These are phyloP conservation scores for Drosophila meridiana DNA, from an alignment of 2,888 invertebrate species.

Conservation along the genomic window DNA sequence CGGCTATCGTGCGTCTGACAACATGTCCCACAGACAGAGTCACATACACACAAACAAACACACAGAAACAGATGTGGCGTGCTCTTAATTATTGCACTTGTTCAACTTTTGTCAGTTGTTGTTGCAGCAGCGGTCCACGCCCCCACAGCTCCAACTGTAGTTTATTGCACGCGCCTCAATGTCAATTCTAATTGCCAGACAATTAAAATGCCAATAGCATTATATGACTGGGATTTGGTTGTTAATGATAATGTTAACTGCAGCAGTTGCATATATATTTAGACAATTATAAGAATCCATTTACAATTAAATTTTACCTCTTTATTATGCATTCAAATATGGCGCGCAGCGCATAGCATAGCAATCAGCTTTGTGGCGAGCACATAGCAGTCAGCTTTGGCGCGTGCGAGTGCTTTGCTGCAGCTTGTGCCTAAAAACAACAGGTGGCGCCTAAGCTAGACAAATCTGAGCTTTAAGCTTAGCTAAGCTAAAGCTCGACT, in stretches of 20 bases:
- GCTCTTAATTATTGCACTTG: constrained; percentile 52
- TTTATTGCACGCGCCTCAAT: constrained; percentile 40
- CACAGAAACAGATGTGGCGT: constrained; percentile 45
- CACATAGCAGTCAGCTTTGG: constrained; percentile 27
- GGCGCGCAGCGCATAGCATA: neutral
- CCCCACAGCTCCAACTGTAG: constrained; percentile 16
- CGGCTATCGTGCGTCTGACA: constrained; percentile 21
- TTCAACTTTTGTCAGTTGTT: constrained; percentile 16
- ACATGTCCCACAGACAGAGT: constrained; percentile 18
- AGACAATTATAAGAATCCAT: neutral
- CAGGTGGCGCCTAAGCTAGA: constrained; percentile 40
- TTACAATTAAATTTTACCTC: neutral
- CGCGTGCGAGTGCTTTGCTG: neutral
- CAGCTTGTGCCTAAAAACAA: constrained; percentile 4
- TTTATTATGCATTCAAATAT: neutral
- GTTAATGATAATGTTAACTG: constrained; percentile 12
- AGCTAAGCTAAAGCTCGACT: constrained; percentile 20
- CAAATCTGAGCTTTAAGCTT: constrained; percentile 21
- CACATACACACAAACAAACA: constrained; percentile 7
- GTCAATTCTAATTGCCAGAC: constrained; percentile 51
- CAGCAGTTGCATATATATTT: constrained; percentile 1
- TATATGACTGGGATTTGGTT: constrained; percentile 17
- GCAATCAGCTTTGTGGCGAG: constrained; percentile 17
- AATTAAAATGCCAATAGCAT: constrained; percentile 34
- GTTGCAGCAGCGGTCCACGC: constrained; percentile 41